Evolutionary conservation across 2,797 vertebrate species (phyloP).

Genomic region (Falco peregrinus): DNA sequence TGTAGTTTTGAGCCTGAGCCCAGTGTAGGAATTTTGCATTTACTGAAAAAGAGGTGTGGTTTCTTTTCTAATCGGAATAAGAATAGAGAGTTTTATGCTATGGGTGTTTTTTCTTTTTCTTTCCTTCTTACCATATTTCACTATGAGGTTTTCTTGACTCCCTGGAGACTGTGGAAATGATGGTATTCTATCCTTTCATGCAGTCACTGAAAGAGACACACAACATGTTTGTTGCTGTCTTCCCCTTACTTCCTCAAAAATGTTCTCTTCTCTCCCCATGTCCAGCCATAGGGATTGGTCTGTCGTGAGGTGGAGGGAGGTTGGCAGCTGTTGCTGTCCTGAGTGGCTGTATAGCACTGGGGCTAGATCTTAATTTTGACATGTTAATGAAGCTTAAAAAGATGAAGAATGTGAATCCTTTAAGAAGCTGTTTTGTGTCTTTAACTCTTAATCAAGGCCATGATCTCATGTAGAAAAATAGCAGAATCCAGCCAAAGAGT

Average conservation of each 20-base stretch:
- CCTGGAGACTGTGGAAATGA: not conserved
- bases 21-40: not conserved
- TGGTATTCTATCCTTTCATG: not conserved
- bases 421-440: conserved; percentile 51
- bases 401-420: conserved; percentile 24
- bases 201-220: not conserved
- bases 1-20: conserved; percentile 24
- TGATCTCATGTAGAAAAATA: conserved; percentile 88
- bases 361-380: conserved; percentile 17
- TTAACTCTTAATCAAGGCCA: conserved; percentile 79
- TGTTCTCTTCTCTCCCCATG: not conserved
- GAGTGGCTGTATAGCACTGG: not conserved
- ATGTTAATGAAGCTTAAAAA: conserved; percentile 48
- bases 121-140: not conserved
- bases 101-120: not conserved
- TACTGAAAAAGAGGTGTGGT: not conserved
- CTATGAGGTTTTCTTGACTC: not conserved
- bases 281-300: not conserved
- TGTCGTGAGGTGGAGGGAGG: not conserved
- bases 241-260: not conserved
- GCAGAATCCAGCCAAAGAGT: conserved; percentile 86
- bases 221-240: not conserved
- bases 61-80: conserved; percentile 5
- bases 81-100: not conserved
- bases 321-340: not conserved